Percentiles rank a stretch among this genome's conserved stretches.
phyloP scores from a whole-genome alignment of 2,888 invertebrate genomes.

The Labia minor region DNA sequence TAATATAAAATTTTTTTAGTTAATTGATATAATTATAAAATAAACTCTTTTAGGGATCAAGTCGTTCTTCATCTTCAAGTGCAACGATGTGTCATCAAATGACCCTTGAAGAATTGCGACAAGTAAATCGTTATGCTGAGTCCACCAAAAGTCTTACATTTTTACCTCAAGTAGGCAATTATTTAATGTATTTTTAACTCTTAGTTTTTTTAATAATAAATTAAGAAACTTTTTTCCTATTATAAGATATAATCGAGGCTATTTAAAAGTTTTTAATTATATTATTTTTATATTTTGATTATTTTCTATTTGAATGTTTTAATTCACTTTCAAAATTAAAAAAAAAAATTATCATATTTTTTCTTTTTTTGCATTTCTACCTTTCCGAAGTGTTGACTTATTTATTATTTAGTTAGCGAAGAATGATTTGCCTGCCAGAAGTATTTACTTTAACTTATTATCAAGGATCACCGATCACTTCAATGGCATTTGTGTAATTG shows the following conservation, averaged over 20 bases:
- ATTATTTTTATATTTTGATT: slow-evolving; percentile 30
- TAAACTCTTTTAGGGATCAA: slow-evolving; percentile 39
- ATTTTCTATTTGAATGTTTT: neutral
- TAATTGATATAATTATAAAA: too few relatives aligned
- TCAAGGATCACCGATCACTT: neutral
- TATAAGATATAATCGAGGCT: neutral
- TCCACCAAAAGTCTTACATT: slow-evolving; percentile 85
- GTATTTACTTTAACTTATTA: neutral
- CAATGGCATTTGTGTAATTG: neutral
- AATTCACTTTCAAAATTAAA: too few relatives aligned
- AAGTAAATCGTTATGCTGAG: slow-evolving; percentile 81
- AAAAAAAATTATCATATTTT: neutral
- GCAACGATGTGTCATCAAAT: slow-evolving; percentile 42
- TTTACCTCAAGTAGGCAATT: slow-evolving; percentile 68
- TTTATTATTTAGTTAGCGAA: slow-evolving; percentile 7
- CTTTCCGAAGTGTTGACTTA: neutral
- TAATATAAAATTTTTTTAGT: too few relatives aligned
- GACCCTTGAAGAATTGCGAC: slow-evolving; percentile 73
- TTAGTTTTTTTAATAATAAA: neutral
- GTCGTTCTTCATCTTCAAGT: slow-evolving; percentile 60
- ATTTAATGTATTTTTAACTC: too few relatives aligned
- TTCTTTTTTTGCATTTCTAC: neutral
- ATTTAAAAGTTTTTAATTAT: neutral
- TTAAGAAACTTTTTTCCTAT: neutral
- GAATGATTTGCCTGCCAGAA: neutral